Evolutionary conservation across 2,888 invertebrate species (phyloP), one percentile per base, ranked within the genome.

Genomic region (Lepeophtheirus nordmannii): DNA sequence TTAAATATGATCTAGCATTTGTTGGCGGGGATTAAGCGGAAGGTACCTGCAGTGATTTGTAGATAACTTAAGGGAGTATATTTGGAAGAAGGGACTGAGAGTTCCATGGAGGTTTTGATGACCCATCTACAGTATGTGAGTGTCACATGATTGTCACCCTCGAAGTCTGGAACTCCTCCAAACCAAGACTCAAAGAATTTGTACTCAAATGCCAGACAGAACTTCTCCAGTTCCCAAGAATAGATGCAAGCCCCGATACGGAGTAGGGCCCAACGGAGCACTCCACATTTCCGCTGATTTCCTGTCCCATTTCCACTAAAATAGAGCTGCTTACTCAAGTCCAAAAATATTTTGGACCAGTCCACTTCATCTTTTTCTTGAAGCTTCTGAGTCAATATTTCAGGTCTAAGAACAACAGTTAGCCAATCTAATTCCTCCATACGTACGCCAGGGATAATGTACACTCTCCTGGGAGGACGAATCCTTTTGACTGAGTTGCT

Each of bases 241-340:
- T 46, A 46, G 8, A 46, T 46, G 53, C 53, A 46, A 17, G 53
- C 53, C 53, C 53, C 53, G 8, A 46, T 46, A 14, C 53, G 53
- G 17, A 46, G 53, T 17, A 46, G 8, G 53, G 53, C 14, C 53
- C 53, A 46, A 3, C 53, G 53, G 53, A 46, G 53, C n/a, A 46
- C 53, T n/a, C 53, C 53, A 8, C 53, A 46, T 8, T 46, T 46
- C 53, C 53, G 53, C 53, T 46, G 53, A 46, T 46, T 46, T n/a
- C 53, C 53, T 3, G 53, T 46, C 53, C 53, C 53, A 46, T 46
- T 46, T n/a, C 53, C 53, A 17, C 53, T 46, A 46, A 46, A 46
- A 17, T 46, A 46, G n/a, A 46, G 53, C 53, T 46, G 53, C 53
- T 46, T 46, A 17, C 53, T 46, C 53, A 46, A 17, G 53, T 46